Conservation (phyloP, 2,797 vertebrate species). For the Chloroceryle amazona region DNA sequence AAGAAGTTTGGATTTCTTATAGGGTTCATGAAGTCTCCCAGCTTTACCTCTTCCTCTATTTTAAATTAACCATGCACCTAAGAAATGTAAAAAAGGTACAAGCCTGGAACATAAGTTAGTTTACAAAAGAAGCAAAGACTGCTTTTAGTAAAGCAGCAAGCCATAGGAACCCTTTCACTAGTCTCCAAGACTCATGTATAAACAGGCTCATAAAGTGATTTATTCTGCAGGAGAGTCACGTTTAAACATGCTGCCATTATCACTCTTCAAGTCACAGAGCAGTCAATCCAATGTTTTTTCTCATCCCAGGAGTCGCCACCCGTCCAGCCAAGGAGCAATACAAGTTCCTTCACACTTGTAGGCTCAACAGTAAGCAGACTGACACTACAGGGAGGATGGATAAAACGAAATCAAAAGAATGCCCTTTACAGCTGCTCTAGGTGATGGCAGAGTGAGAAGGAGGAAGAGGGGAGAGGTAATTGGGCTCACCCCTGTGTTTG, state of each 20-base stretch:
- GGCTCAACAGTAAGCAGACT: slow-evolving; percentile 50
- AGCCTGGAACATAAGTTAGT: neutral
- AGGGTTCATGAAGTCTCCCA: neutral
- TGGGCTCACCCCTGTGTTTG: neutral
- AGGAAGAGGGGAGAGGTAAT: neutral
- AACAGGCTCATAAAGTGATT: neutral
- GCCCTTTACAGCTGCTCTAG: neutral
- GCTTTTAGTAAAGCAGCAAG: neutral
- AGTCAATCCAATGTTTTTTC: neutral
- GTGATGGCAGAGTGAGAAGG: neutral
- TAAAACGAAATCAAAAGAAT: slow-evolving; percentile 40
- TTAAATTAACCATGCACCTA: neutral
- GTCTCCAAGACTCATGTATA: neutral
- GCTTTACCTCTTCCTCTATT: neutral
- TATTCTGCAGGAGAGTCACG: neutral
- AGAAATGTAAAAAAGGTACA: neutral
- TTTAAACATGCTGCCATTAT: neutral
- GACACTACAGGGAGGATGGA: slow-evolving; percentile 1
- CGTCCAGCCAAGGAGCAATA: neutral
- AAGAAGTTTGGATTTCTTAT: neutral
- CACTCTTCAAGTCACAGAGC: neutral
- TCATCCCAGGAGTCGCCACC: neutral
- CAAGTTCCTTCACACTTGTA: neutral
- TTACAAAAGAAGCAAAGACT: neutral
- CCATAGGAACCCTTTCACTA: neutral